phyloP scores from a whole-genome alignment of 2,113 vertebrate genomes.

The Eretmodus cyanostictus region DNA sequence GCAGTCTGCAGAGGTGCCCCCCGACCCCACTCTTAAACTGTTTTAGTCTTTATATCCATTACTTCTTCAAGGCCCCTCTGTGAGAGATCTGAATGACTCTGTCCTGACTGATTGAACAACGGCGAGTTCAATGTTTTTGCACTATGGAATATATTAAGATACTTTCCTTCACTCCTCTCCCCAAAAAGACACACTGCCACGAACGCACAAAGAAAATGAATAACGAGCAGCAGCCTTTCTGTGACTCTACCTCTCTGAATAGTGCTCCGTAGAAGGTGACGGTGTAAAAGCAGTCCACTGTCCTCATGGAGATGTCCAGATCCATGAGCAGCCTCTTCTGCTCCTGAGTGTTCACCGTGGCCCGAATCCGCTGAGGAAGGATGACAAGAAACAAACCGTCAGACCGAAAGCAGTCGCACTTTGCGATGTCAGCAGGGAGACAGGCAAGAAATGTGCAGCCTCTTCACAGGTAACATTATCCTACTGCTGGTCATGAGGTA shows the following conservation, averaged over 20 bases:
- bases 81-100: not conserved
- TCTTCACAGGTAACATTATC: not conserved
- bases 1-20: not conserved
- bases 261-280: constrained; percentile 94
- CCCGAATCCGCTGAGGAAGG: constrained; percentile 80
- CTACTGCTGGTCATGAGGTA: not conserved
- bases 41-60: not conserved
- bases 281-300: constrained; percentile 90
- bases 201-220: accelerated
- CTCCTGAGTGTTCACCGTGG: constrained; percentile 94
- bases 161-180: not conserved
- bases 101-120: not conserved
- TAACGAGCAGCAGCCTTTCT: not conserved
- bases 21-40: not conserved
- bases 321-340: constrained; percentile 96
- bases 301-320: constrained; percentile 95
- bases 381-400: not conserved
- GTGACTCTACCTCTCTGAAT: constrained; percentile 85
- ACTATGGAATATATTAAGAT: not conserved
- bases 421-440: accelerated
- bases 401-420: not conserved
- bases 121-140: accelerated
- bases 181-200: not conserved
- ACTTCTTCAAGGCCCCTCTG: not conserved
- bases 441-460: not conserved